phyloP scores from a whole-genome alignment of 2,888 invertebrate species.

The Adelphocoris suturalis region DNA sequence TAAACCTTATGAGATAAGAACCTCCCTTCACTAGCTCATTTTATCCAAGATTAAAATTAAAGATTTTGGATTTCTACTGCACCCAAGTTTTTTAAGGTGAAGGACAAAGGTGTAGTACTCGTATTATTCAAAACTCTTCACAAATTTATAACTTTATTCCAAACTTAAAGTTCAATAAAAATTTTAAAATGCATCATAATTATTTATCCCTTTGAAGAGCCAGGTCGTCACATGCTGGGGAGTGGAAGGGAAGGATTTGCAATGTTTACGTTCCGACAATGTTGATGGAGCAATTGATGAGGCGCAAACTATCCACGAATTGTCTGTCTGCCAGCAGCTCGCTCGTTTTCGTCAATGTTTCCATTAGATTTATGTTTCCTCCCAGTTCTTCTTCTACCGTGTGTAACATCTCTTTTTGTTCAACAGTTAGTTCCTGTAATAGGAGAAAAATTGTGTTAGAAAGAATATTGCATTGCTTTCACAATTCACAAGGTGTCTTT shows the following conservation, averaged over 20 bases:
- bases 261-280: slow-evolving; percentile 52
- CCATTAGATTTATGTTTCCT: slow-evolving; percentile 36
- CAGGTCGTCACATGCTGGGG: slow-evolving; percentile 24
- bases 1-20: too few relatives aligned
- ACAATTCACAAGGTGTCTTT: too few relatives aligned
- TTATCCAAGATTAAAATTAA: too few relatives aligned
- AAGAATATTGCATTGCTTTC: too few relatives aligned
- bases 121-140: neutral
- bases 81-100: too few relatives aligned
- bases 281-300: slow-evolving; percentile 65
- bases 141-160: slow-evolving; percentile 22
- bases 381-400: slow-evolving; percentile 18
- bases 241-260: neutral
- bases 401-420: slow-evolving; percentile 53
- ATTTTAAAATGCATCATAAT: slow-evolving; percentile 3
- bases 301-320: slow-evolving; percentile 58
- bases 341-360: slow-evolving; percentile 31
- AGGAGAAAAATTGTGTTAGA: neutral
- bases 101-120: too few relatives aligned
- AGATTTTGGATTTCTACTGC: too few relatives aligned
- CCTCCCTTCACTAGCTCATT: too few relatives aligned
- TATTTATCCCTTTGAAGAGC: slow-evolving; percentile 5
- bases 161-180: neutral
- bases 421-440: slow-evolving; percentile 40
- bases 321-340: slow-evolving; percentile 53